Evolutionary conservation across 1,140 invertebrate species (phyloP).

Genomic region (Eufriesea mexicana): DNA sequence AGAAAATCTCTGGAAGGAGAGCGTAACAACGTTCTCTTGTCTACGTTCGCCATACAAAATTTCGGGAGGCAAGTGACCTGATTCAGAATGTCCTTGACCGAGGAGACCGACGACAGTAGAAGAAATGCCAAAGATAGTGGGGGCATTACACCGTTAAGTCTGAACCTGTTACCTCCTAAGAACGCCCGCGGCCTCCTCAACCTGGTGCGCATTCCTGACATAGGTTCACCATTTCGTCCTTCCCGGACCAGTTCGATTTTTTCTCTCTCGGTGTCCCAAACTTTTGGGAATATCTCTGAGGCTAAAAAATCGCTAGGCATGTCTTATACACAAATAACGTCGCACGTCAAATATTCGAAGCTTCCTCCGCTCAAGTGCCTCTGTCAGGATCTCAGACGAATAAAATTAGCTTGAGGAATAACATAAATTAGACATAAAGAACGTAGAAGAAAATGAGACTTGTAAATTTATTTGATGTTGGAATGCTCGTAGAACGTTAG

Average conservation of each 20-base stretch:
- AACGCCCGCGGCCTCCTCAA: slow-evolving; percentile 59
- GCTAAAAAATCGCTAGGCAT: too few species aligned
- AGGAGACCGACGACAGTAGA: slow-evolving; percentile 53
- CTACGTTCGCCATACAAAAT: neutral
- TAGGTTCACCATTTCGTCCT: slow-evolving; percentile 24
- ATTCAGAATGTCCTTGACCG: slow-evolving; percentile 69
- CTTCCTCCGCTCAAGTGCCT: too few species aligned
- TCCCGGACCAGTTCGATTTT: slow-evolving; percentile 25
- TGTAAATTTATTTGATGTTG: neutral
- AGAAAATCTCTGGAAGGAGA: neutral
- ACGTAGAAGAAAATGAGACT: neutral
- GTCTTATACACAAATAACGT: too few species aligned
- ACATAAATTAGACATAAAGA: neutral
- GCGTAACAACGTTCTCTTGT: neutral
- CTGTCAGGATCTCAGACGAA: neutral
- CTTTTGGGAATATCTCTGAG: too few species aligned
- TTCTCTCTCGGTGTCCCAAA: neutral
- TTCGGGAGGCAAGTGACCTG: slow-evolving; percentile 58
- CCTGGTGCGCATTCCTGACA: slow-evolving; percentile 58
- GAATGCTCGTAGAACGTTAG: neutral
- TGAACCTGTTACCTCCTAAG: slow-evolving; percentile 68
- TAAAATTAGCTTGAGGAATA: neutral
- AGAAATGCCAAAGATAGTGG: slow-evolving; percentile 58
- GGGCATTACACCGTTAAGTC: slow-evolving; percentile 68
- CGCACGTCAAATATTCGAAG: too few species aligned